A percentile compares a stretch with the other conserved stretches of the same genome.
Evolutionary conservation across 2,797 vertebrate genomes (phyloP).

Genomic region (Calcarius lapponicus): DNA sequence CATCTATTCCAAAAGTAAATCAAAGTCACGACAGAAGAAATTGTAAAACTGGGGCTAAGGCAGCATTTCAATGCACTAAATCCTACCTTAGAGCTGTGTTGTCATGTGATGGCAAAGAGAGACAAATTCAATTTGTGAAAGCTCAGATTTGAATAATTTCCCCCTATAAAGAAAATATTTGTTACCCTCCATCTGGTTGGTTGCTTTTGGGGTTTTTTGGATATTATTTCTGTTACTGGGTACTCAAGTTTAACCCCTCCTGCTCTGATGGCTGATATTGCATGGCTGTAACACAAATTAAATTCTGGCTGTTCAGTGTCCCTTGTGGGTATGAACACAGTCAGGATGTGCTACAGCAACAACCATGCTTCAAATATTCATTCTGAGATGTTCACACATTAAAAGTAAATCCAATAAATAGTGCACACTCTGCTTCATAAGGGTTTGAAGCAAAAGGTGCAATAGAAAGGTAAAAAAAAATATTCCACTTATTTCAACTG

Average conservation of each 20-base stretch:
- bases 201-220: not conserved
- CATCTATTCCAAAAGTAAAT: conserved; percentile 83
- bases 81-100: not conserved
- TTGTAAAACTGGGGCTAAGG: not conserved
- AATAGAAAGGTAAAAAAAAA: not conserved
- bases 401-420: not conserved
- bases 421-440: not conserved
- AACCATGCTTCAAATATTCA: not conserved
- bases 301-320: not conserved
- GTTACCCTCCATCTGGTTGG: not conserved
- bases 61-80: not conserved
- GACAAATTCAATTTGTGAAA: not conserved
- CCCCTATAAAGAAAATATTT: not conserved
- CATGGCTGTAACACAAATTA: not conserved
- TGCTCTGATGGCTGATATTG: fast-evolving
- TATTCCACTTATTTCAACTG: not conserved
- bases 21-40: conserved; percentile 65
- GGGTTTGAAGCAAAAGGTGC: not conserved
- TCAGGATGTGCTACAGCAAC: not conserved
- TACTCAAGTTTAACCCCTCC: not conserved
- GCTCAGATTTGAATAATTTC: not conserved
- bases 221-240: not conserved
- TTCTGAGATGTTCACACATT: not conserved
- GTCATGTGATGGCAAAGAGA: not conserved
- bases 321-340: not conserved